Base-by-base conservation (phyloP, 2,888 invertebrate genomes). In the Acronicta aceris region DNA sequence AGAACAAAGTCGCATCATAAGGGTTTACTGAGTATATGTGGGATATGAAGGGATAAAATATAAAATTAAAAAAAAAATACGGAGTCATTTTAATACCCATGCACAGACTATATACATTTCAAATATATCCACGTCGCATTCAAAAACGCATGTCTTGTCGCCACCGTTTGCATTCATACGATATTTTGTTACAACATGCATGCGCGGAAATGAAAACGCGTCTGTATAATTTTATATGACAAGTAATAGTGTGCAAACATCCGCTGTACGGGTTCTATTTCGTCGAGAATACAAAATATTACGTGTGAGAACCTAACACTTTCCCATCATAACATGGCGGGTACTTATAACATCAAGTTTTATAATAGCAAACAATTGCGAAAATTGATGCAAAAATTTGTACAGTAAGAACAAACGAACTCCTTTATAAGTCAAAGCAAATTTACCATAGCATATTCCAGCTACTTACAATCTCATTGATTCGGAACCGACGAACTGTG, bases 191-290 rank as follows among this genome's bases (percentile, higher is more conserved):
- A 40, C 45, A 50, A 4, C 33, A 53, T 61, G 69, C 70, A 56
- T 70, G 75, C 47, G 40, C 61, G 76, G 75, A 76, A 77, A 77
- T 77, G 68, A 66, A 61, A 63, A 74, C 64, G 55, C 52, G 62
- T 48, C 55, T 50, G 65, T 61, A 71, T 72, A 65, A 69, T 78
- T 65, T 71, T 69, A 67, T 72, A 61, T 64, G 65, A 61, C 43
- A 63, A 67, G 50, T 76, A 53, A 74, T 65, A 64, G 60, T 68
- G 74, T 59, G 62, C 56, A 61, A 62, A 62, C 67, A 71, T 76
- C 77, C 77, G 65, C 55, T 51, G 42, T 65, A 33, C 46, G n/a
- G 58, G 52, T 71, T 66, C 17, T 38, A 57, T 70, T 65, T 74
- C 68, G 58, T 64, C 49, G 63, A 55, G 70, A 78, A 77, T 76